Conservation (phyloP, 2,888 invertebrate genomes). For the Scotopteryx bipunctaria region DNA sequence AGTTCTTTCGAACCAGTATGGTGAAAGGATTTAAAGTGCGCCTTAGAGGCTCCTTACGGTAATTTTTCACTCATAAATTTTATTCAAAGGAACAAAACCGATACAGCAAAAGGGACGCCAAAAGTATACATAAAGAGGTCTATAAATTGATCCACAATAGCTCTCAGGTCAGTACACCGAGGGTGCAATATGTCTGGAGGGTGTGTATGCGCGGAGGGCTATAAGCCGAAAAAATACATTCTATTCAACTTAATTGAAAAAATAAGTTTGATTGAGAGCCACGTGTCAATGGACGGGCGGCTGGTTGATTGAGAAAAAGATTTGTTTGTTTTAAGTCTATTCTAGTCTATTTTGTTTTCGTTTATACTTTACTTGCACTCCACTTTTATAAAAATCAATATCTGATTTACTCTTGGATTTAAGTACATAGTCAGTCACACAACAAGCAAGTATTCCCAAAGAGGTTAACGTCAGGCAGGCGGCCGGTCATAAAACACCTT, state of each 20-base stretch:
- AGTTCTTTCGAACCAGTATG: too few species aligned
- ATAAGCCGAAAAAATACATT: slow-evolving; percentile 74
- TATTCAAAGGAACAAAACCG: slow-evolving; percentile 18
- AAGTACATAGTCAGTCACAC: too few species aligned
- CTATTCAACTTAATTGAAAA: slow-evolving; percentile 73
- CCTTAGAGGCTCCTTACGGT: too few species aligned
- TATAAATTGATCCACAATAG: slow-evolving; percentile 68
- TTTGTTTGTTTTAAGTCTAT: slow-evolving; percentile 5
- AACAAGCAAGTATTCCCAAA: too few species aligned
- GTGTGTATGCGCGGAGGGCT: slow-evolving; percentile 71
- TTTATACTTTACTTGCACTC: too few species aligned
- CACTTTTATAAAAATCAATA: too few species aligned
- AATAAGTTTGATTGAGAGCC: slow-evolving; percentile 51
- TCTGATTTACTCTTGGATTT: too few species aligned
- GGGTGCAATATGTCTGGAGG: slow-evolving; percentile 72
- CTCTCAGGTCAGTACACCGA: slow-evolving; percentile 62
- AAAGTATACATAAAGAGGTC: slow-evolving; percentile 56
- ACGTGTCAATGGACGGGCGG: slow-evolving; percentile 15
- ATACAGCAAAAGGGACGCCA: slow-evolving; percentile 40
- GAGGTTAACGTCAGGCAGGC: too few species aligned
- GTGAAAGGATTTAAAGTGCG: too few species aligned
- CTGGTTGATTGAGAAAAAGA: slow-evolving; percentile 7
- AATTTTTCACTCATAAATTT: too few species aligned
- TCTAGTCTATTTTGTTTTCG: not conserved
- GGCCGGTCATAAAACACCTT: too few species aligned